Percentiles rank a stretch among this genome's conserved stretches.
These are phyloP conservation scores for Sycophila sp. DNA, from an alignment of 1,140 invertebrate genomes.

Conservation along the genomic window DNA sequence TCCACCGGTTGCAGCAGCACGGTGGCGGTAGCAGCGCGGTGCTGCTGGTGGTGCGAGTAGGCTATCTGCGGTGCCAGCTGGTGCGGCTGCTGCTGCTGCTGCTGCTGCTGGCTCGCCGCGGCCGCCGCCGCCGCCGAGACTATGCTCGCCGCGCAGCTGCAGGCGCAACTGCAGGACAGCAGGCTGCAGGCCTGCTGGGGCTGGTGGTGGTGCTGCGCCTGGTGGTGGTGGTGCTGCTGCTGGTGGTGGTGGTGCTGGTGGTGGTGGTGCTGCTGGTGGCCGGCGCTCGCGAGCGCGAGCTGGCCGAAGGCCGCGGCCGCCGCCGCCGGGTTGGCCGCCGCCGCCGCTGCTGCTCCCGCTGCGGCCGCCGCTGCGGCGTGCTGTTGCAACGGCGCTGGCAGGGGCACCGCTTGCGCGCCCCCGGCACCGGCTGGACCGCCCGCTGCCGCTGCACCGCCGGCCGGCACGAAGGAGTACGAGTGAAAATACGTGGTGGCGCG, in stretches of 20 bases:
- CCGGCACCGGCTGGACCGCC: slow-evolving; percentile 42
- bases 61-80: background rate
- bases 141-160: slow-evolving; percentile 56
- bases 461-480: slow-evolving; percentile 66
- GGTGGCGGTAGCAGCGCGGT: slow-evolving; percentile 48
- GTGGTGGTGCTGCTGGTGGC: slow-evolving; percentile 1
- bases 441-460: slow-evolving; percentile 57
- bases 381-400: slow-evolving; percentile 50
- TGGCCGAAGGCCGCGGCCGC: slow-evolving; percentile 46
- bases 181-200: slow-evolving; percentile 51
- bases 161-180: slow-evolving; percentile 59
- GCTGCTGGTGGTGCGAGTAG: slow-evolving; percentile 19
- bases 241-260: background rate
- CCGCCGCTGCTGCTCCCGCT: slow-evolving; percentile 47
- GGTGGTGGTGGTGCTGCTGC: background rate
- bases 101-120: slow-evolving; percentile 52
- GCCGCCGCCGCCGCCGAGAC: slow-evolving; percentile 52
- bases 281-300: slow-evolving; percentile 37
- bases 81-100: slow-evolving; percentile 44
- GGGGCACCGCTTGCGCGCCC: slow-evolving; percentile 51
- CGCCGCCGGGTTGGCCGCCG: slow-evolving; percentile 1
- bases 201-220: slow-evolving; percentile 24
- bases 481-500: slow-evolving; percentile 67
- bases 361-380: slow-evolving; percentile 52
- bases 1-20: slow-evolving; percentile 63